These are phyloP conservation scores for Heliconius sara DNA, from an alignment of 2,888 invertebrate genomes.

Conservation along the genomic window DNA sequence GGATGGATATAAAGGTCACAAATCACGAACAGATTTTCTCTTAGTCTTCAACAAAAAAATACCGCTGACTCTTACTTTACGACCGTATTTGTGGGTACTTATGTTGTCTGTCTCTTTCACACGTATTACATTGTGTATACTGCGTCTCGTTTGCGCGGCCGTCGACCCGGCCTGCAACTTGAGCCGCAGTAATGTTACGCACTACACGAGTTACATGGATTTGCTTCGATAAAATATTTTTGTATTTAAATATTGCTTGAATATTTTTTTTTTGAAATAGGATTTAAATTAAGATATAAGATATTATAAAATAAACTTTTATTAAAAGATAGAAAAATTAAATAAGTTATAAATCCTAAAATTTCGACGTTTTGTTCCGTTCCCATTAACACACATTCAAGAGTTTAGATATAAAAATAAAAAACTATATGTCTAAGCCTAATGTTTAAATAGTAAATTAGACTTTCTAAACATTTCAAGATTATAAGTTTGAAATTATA, in stretches of 20 bases:
- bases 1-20: conserved; percentile 29
- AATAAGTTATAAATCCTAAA: too few species aligned
- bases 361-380: too few species aligned
- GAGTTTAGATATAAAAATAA: too few species aligned
- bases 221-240: conserved; percentile 17
- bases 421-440: too few species aligned
- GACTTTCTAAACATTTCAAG: background rate
- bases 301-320: background rate
- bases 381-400: too few species aligned
- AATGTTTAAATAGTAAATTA: background rate
- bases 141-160: conserved; percentile 62
- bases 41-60: conserved; percentile 63
- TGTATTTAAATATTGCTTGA: background rate
- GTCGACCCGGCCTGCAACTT: conserved; percentile 64
- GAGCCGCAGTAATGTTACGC: conserved; percentile 45
- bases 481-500: background rate
- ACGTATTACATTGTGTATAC: conserved; percentile 42
- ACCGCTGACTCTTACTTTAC: conserved; percentile 66
- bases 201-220: conserved; percentile 22
- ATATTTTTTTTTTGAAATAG: background rate
- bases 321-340: background rate
- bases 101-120: conserved; percentile 52
- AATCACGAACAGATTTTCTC: conserved; percentile 58
- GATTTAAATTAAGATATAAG: background rate
- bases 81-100: conserved; percentile 68